A percentile compares a stretch with the other conserved stretches of the same genome.
Conservation (phyloP, 1,140 invertebrate species). For the Stegodyphus mimosarum region DNA sequence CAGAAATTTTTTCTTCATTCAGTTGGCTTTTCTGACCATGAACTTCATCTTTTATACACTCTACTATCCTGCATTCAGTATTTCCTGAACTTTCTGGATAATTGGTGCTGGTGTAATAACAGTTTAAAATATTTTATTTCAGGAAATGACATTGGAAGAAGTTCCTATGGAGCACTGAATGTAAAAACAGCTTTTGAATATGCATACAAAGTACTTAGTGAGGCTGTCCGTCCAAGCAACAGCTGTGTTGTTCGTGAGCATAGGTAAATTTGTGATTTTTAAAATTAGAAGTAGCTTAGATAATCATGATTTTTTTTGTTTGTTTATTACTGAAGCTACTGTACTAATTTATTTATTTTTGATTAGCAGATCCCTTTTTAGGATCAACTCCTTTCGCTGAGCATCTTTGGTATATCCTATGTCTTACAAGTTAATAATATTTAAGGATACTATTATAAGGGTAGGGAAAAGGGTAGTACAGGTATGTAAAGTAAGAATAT, state of each 20-base stretch:
- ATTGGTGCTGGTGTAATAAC: too few relatives aligned
- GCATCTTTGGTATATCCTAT: neutral
- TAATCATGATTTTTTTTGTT: neutral
- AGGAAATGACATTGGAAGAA: slow-evolving; percentile 92
- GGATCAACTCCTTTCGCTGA: neutral
- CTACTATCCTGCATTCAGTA: too few relatives aligned
- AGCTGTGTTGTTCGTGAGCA: slow-evolving; percentile 45
- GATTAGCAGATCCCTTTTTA: neutral
- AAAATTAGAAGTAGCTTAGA: too few relatives aligned
- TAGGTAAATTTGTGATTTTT: slow-evolving; percentile 13
- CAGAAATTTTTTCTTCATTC: too few relatives aligned
- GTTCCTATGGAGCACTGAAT: slow-evolving; percentile 89
- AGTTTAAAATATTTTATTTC: neutral
- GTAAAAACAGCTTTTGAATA: slow-evolving; percentile 96
- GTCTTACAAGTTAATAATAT: too few relatives aligned
- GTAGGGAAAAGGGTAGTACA: too few relatives aligned
- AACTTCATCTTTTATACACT: too few relatives aligned
- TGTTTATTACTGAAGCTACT: neutral
- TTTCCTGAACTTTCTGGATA: too few relatives aligned
- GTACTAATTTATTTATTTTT: neutral
- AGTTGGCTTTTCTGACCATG: too few relatives aligned
- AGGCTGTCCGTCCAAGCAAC: slow-evolving; percentile 74
- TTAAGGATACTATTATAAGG: too few relatives aligned
- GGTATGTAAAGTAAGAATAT: too few relatives aligned
- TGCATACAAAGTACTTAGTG: slow-evolving; percentile 86